Evolutionary conservation across 2,888 invertebrate species (phyloP).

Genomic region (Tiphia femorata): DNA sequence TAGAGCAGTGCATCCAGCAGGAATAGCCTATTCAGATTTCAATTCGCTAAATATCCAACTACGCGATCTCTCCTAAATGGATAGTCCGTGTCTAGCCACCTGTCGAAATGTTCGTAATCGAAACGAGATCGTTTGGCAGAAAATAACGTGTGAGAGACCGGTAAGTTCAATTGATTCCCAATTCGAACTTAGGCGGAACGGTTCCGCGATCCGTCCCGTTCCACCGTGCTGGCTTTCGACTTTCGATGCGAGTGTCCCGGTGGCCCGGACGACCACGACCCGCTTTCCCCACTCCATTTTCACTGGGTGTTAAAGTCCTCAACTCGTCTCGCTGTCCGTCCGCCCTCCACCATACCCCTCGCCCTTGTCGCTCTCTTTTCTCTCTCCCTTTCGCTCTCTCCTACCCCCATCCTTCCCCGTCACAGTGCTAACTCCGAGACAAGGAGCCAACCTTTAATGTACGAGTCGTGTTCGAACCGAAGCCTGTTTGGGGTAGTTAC

Average conservation of each 20-base stretch:
- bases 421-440: slow-evolving; percentile 25
- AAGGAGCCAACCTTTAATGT: slow-evolving; percentile 57
- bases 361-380: background rate
- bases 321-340: background rate
- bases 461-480: slow-evolving; percentile 59
- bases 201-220: slow-evolving; percentile 3
- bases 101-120: too few species aligned
- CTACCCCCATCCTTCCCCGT: slow-evolving; percentile 4
- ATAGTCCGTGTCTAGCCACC: too few species aligned
- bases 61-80: too few species aligned
- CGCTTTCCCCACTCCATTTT: too few species aligned
- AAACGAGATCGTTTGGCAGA: too few species aligned
- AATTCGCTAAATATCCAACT: too few species aligned
- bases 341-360: background rate
- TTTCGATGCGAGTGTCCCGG: slow-evolving; percentile 13
- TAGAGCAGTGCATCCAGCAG: too few species aligned
- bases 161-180: slow-evolving; percentile 11
- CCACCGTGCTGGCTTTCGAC: slow-evolving; percentile 25
- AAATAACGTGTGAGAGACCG: background rate
- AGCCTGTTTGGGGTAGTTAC: slow-evolving; percentile 59
- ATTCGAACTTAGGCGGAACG: slow-evolving; percentile 14
- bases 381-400: background rate
- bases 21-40: too few species aligned
- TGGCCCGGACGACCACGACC: slow-evolving; percentile 7
- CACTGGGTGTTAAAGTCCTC: slow-evolving; percentile 19